phyloP scores from a whole-genome alignment of 1,140 invertebrate genomes.

The Delia radicum region DNA sequence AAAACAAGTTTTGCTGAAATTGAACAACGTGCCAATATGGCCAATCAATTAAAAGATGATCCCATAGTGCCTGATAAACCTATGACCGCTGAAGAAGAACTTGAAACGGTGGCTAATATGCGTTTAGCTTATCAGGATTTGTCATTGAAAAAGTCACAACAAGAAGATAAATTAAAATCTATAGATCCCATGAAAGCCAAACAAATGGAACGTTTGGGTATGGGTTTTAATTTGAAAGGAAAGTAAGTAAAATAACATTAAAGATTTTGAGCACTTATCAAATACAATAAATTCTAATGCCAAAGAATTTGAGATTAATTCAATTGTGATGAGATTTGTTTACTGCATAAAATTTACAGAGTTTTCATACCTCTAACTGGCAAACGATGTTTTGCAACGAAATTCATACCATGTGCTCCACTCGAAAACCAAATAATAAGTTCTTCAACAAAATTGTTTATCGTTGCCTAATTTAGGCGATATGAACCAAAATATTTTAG shows the following conservation, averaged over 20 bases:
- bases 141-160: constrained; percentile 72
- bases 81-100: constrained; percentile 58
- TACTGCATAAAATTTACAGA: too few species aligned
- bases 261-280: too few species aligned
- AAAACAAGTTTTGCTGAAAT: constrained; percentile 95
- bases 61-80: constrained; percentile 48
- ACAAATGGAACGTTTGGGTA: constrained; percentile 90
- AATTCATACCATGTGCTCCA: too few species aligned
- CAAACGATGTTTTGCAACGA: too few species aligned
- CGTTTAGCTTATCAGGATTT: constrained; percentile 89
- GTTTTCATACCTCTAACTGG: too few species aligned
- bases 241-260: constrained; percentile 26
- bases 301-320: too few species aligned
- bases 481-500: too few species aligned
- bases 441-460: too few species aligned
- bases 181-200: constrained; percentile 85
- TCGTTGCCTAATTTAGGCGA: too few species aligned
- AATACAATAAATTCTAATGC: too few species aligned
- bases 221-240: constrained; percentile 62
- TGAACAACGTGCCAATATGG: constrained; percentile 82
- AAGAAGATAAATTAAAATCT: constrained; percentile 74
- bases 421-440: too few species aligned
- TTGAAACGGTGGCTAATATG: constrained; percentile 70
- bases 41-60: constrained; percentile 68
- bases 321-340: too few species aligned